phyloP scores from a whole-genome alignment of 1,140 invertebrate species.

The Hormaphis cornu region DNA sequence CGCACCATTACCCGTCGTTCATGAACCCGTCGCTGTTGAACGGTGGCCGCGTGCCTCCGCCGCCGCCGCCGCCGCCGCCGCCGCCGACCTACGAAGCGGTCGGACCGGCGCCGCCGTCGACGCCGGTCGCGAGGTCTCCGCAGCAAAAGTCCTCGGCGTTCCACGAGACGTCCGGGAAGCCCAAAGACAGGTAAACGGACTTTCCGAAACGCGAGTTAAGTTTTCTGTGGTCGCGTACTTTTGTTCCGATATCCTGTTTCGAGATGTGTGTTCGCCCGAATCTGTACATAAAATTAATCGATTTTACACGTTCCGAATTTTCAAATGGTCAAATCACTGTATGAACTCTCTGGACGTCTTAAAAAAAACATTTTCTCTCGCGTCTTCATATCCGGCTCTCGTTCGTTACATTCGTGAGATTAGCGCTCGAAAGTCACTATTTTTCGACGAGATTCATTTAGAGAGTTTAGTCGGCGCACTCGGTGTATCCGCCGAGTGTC shows the following conservation, averaged over 20 bases:
- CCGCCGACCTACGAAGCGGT: constrained; percentile 44
- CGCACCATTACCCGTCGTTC: neutral
- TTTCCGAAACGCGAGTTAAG: constrained; percentile 45
- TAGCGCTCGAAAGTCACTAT: too few relatives aligned
- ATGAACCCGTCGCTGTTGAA: constrained; percentile 42
- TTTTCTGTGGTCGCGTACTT: constrained; percentile 38
- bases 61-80: constrained; percentile 41
- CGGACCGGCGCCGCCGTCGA: constrained; percentile 37
- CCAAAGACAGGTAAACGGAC: constrained; percentile 43
- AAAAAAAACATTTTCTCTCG: too few relatives aligned
- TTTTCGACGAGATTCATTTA: too few relatives aligned
- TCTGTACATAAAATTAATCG: neutral
- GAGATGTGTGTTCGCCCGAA: neutral
- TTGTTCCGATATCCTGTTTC: constrained; percentile 40
- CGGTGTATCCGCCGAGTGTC: too few relatives aligned
- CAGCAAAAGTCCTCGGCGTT: constrained; percentile 26
- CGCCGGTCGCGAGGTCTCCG: constrained; percentile 33
- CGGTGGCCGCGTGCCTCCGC: constrained; percentile 43
- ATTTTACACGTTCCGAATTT: too few relatives aligned
- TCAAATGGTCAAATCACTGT: too few relatives aligned
- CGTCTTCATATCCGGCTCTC: too few relatives aligned
- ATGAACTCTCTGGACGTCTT: too few relatives aligned
- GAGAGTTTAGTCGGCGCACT: too few relatives aligned
- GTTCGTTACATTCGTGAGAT: too few relatives aligned
- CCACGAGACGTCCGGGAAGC: constrained; percentile 44